Conservation (phyloP, 2,113 vertebrate genomes). For the Carassius auratus region DNA sequence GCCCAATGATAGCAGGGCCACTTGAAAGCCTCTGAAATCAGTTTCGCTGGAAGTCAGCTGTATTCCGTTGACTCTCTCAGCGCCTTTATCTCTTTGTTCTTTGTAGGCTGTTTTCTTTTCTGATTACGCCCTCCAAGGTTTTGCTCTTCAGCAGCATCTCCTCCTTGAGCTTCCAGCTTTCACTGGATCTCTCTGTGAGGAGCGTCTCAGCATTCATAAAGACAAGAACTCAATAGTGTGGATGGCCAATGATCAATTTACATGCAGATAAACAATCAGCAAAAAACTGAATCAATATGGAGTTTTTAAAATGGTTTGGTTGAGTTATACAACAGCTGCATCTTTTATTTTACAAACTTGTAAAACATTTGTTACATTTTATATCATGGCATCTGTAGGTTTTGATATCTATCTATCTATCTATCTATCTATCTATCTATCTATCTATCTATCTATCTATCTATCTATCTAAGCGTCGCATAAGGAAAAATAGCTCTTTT, state of each 20-base stretch:
- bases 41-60: conserved; percentile 66
- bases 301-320: conserved; percentile 23
- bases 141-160: conserved; percentile 18
- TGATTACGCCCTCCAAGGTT: conserved; percentile 28
- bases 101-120: conserved; percentile 42
- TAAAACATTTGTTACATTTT: neutral
- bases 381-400: neutral
- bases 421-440: neutral
- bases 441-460: neutral
- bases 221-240: conserved; percentile 34
- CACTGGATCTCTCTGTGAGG: conserved; percentile 35
- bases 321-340: neutral
- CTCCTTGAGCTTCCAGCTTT: conserved; percentile 39
- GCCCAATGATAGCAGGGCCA: conserved; percentile 60
- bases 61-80: conserved; percentile 40
- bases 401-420: neutral
- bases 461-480: neutral
- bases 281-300: conserved; percentile 43
- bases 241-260: conserved; percentile 31
- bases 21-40: conserved; percentile 54
- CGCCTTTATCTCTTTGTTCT: conserved; percentile 37
- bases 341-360: conserved; percentile 1
- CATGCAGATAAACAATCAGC: conserved; percentile 30
- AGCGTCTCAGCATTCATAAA: conserved; percentile 37
- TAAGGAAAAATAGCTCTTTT: neutral